Percentiles rank a stretch among this genome's conserved stretches.
Evolutionary conservation across 30 jellyfish, hydroid and myxozoan genomes (phyloP).

Genomic region (Clytia hemisphaerica): DNA sequence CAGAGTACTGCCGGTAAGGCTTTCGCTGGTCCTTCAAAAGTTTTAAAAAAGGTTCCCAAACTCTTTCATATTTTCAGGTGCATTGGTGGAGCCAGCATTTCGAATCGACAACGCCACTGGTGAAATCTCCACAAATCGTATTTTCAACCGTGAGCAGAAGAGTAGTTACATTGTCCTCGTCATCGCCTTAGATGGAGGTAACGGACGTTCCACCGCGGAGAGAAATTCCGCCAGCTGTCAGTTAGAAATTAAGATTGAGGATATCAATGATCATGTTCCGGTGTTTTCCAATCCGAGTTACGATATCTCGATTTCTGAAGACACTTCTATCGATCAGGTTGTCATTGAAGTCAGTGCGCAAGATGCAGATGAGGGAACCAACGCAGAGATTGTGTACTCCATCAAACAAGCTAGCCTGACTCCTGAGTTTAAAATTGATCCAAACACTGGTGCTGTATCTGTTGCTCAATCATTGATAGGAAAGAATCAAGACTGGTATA

Average conservation of each 20-base stretch:
- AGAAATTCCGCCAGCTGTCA: constrained; percentile 96
- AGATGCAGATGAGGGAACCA: constrained; percentile 78
- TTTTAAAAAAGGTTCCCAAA: no score
- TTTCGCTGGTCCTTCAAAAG: no score
- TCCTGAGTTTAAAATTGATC: constrained; percentile 45
- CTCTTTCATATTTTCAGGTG: no score
- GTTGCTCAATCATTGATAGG: constrained; percentile 43
- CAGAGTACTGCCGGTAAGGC: no score
- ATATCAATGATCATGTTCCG: constrained; percentile 72
- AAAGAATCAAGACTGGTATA: constrained; percentile 29
- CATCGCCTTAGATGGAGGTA: constrained; percentile 96
- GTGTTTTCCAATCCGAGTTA: constrained; percentile 77
- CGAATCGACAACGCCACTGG: constrained; percentile 57
- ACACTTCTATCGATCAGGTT: constrained; percentile 49
- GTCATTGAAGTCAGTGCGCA: constrained; percentile 81
- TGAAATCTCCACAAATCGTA: constrained; percentile 41
- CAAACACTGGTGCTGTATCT: constrained; percentile 59
- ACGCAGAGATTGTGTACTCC: constrained; percentile 68
- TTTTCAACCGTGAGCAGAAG: constrained; percentile 73
- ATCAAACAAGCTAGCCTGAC: constrained; percentile 25
- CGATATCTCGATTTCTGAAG: constrained; percentile 70
- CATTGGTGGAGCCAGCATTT: no score
- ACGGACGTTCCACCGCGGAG: constrained; percentile 78
- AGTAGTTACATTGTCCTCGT: constrained; percentile 62
- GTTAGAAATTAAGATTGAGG: constrained; percentile 64